These are phyloP conservation scores for Ammodytes marinus DNA, from an alignment of 2,113 vertebrate species.

Conservation along the genomic window DNA sequence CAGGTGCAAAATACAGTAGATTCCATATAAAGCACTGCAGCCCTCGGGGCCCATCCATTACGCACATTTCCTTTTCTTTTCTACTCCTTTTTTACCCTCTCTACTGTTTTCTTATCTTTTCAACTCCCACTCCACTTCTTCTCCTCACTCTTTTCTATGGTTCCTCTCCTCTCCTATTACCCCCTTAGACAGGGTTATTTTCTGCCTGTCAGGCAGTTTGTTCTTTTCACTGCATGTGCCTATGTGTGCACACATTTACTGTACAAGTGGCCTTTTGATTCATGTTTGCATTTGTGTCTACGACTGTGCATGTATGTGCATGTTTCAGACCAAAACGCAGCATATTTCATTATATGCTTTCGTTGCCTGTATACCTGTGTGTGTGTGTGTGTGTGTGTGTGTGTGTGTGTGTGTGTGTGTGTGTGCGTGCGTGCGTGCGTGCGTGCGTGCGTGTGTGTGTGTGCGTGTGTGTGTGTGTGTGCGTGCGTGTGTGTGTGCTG, in stretches of 20 bases:
- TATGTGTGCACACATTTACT: conserved; percentile 31
- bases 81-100: conserved; percentile 12
- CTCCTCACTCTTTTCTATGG: neutral
- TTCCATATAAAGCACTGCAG: conserved; percentile 14
- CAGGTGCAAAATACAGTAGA: conserved; percentile 7
- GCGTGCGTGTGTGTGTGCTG: conserved; percentile 22
- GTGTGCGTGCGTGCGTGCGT: neutral
- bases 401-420: neutral
- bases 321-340: conserved; percentile 30
- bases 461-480: neutral
- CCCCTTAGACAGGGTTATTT: conserved; percentile 69
- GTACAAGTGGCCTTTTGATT: conserved; percentile 63
- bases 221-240: conserved; percentile 49
- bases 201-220: conserved; percentile 75
- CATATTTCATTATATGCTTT: conserved; percentile 68
- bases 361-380: conserved; percentile 48
- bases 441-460: conserved; percentile 22
- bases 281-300: conserved; percentile 51
- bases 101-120: neutral
- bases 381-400: too few species aligned
- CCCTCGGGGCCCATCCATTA: conserved; percentile 38
- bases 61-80: conserved; percentile 29
- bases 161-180: conserved; percentile 43
- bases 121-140: neutral
- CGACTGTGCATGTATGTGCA: conserved; percentile 33